phyloP scores from a whole-genome alignment of 2,113 vertebrate genomes.

The Amia ocellicauda region DNA sequence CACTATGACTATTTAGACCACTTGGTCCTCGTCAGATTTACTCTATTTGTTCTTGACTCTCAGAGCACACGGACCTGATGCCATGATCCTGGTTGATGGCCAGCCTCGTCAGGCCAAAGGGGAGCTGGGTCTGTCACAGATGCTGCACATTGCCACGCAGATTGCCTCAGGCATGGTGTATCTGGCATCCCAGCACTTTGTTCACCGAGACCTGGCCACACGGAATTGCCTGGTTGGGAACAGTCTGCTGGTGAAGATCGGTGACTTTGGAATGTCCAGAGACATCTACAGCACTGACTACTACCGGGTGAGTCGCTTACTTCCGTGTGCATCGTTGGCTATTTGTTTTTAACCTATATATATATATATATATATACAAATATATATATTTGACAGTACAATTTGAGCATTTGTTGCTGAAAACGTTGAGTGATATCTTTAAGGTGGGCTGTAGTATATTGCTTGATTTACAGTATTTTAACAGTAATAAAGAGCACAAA shows the following conservation, averaged over 20 bases:
- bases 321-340: no score
- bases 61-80: constrained; percentile 95
- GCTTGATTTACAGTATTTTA: constrained; percentile 40
- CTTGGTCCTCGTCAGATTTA: no score
- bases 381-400: no score
- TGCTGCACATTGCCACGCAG: constrained; percentile 94
- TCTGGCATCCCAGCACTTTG: constrained; percentile 95
- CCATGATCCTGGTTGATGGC: constrained; percentile 93
- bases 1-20: no score
- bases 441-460: constrained; percentile 27
- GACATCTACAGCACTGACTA: constrained; percentile 99
- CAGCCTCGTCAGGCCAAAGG: constrained; percentile 91
- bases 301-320: constrained; percentile 83
- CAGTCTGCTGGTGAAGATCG: constrained; percentile 94
- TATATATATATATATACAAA: no score
- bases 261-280: constrained; percentile 98
- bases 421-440: no score
- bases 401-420: no score
- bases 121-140: constrained; percentile 93
- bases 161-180: constrained; percentile 97
- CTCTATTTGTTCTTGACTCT: no score
- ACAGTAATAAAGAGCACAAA: no score
- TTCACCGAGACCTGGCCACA: constrained; percentile 96
- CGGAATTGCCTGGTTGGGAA: constrained; percentile 96
- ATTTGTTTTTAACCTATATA: no score